Evolutionary conservation across 1,140 invertebrate species (phyloP).

Genomic region (Lepidurus apus): DNA sequence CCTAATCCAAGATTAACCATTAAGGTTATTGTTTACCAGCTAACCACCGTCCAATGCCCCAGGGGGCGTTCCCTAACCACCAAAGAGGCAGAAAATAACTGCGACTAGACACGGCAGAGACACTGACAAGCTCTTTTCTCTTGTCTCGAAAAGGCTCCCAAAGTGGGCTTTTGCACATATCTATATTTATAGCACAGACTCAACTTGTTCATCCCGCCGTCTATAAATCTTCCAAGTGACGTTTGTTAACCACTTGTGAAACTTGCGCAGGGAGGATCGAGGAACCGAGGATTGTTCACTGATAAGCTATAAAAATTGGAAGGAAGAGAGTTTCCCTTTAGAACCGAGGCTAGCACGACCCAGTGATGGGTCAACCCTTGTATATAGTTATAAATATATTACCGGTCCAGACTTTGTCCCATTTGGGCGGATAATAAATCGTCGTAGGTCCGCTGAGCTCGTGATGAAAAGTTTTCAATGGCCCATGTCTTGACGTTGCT

Average conservation of each 20-base stretch:
- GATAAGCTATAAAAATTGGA: background rate
- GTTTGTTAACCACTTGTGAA: background rate
- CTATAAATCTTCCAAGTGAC: background rate
- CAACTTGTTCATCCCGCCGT: background rate
- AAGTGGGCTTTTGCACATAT: background rate
- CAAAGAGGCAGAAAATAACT: too few species aligned
- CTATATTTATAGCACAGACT: background rate
- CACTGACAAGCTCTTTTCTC: background rate
- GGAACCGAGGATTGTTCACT: background rate
- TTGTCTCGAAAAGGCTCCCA: background rate
- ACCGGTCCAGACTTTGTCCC: background rate
- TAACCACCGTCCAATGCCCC: too few species aligned
- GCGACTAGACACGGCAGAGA: background rate
- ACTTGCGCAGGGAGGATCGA: background rate
- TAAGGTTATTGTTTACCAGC: background rate
- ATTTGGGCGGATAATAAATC: background rate
- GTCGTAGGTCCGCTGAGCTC: background rate
- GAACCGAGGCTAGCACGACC: background rate
- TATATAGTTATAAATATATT: conserved; percentile 3
- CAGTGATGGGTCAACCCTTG: background rate
- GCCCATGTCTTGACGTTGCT: background rate
- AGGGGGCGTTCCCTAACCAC: too few species aligned
- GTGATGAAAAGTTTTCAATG: background rate
- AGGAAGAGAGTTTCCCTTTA: background rate
- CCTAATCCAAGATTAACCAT: background rate